Evolutionary conservation across 2,113 vertebrate genomes (phyloP).

Genomic region (Ctenomys sociabilis): DNA sequence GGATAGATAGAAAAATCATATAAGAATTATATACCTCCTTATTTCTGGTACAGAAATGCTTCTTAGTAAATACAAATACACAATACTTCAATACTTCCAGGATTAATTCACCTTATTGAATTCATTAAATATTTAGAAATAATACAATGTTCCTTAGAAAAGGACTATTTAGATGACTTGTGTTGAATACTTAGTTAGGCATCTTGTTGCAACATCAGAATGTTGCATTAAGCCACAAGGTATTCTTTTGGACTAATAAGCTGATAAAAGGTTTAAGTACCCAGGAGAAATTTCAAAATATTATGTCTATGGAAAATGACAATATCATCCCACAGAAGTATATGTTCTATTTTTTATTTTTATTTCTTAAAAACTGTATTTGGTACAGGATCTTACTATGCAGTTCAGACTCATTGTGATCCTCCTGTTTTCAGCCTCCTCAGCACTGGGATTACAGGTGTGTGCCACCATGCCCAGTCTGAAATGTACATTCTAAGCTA

Average conservation of each 20-base stretch:
- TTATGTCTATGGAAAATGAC: constrained; percentile 33
- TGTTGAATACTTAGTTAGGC: constrained; percentile 55
- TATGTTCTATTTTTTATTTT: background rate
- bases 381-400: too few species aligned
- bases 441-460: too few species aligned
- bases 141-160: background rate
- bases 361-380: too few species aligned
- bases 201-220: constrained; percentile 50
- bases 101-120: background rate
- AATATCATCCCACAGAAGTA: background rate
- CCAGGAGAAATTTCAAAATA: constrained; percentile 7
- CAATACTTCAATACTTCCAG: constrained; percentile 36
- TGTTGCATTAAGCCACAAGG: constrained; percentile 4
- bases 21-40: background rate
- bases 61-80: constrained; percentile 37
- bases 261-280: constrained; percentile 21
- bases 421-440: too few species aligned
- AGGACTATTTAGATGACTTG: background rate
- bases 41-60: constrained; percentile 24
- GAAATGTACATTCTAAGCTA: constrained; percentile 31
- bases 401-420: too few species aligned
- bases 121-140: constrained; percentile 62
- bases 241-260: constrained; percentile 59
- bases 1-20: constrained; percentile 18
- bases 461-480: too few species aligned